Percentiles rank a stretch among this genome's conserved stretches.
Evolutionary conservation across 2,888 invertebrate species (phyloP).

Genomic region (Callyntrura sp.): DNA sequence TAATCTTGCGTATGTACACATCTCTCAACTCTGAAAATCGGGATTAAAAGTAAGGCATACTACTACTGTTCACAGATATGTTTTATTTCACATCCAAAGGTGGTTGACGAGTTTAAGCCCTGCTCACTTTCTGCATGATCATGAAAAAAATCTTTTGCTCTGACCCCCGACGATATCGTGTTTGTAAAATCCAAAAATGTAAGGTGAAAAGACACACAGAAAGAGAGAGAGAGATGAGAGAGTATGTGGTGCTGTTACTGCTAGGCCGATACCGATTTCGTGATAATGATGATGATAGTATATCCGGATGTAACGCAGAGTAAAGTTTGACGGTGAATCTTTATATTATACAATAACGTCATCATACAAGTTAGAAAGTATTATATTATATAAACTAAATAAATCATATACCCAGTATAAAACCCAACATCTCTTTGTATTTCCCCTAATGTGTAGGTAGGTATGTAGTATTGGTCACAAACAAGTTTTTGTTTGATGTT

Average conservation of each 20-base stretch:
- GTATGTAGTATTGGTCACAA: not conserved
- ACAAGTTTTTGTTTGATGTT: not conserved
- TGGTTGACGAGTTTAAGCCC: constrained; percentile 13
- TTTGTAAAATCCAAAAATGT: constrained; percentile 19
- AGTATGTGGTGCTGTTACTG: not conserved
- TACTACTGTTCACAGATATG: not conserved
- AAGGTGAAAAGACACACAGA: constrained; percentile 8
- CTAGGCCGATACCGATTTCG: not conserved
- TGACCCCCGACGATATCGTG: constrained; percentile 42
- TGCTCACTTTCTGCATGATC: not conserved
- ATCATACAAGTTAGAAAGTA: not conserved
- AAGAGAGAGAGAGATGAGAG: constrained; percentile 5
- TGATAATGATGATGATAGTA: constrained; percentile 8
- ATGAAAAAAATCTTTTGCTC: constrained; percentile 26
- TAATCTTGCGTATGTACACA: not conserved
- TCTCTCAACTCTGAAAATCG: not conserved
- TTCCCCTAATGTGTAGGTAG: not conserved
- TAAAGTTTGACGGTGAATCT: constrained; percentile 13
- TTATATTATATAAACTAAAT: not conserved
- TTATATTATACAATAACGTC: not conserved
- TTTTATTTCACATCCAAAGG: not conserved
- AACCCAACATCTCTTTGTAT: not conserved
- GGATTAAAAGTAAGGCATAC: not conserved
- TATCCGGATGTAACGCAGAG: constrained; percentile 52
- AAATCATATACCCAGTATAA: not conserved